Base-by-base conservation (phyloP, 1,140 invertebrate species). In the Drosophila aff. region DNA sequence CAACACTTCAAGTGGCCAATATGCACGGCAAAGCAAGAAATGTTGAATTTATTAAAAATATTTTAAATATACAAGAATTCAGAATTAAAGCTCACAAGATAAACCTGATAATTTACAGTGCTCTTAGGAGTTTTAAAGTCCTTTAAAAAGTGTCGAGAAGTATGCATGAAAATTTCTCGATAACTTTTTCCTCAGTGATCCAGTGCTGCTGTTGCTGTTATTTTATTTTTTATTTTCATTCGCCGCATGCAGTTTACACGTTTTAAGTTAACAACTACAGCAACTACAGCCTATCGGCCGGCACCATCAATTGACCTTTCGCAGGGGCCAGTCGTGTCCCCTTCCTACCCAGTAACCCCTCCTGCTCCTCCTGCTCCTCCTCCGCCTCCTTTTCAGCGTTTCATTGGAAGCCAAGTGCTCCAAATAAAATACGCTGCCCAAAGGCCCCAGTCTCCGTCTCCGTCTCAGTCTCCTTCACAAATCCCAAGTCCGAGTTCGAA, bases 301-400 rank as follows among this genome's bases (percentile, higher is more conserved):
- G 84, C 85, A 89, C 69, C 84, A 89, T 89, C 85, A 89, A 89
- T 89, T 89, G 84, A 89, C 84, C 84, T 89, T 89, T 89, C 81
- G 85, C 85, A 89, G 74, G 60, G 58, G 36, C 44, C 60, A 90
- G 78, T 89, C 84, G 84, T 87, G 84, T 66, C 86, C 46, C 64
- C 43, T 6, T 16, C 16, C 11, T 7, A 11, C n/a, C 26, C 49
- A 18, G 49, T 13, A 52, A 33, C 28, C 11, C n/a, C 50, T 31
- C 3, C n/a, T 23, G 28, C n/a, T 53, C 15, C 23, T 31, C 18
- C 50, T 41, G 15, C 36, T 47, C 13, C 13, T 31, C 13, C 13
- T 26, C 23, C 28, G 47, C n/a, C 18, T 16, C 23, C 44, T 43
- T 9, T 31, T 16, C 57, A n/a, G 63, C 76, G 71, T 82, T 87